These are phyloP conservation scores for Cheirogaleus medius DNA, from an alignment of 2,113 vertebrate species.

Conservation along the genomic window DNA sequence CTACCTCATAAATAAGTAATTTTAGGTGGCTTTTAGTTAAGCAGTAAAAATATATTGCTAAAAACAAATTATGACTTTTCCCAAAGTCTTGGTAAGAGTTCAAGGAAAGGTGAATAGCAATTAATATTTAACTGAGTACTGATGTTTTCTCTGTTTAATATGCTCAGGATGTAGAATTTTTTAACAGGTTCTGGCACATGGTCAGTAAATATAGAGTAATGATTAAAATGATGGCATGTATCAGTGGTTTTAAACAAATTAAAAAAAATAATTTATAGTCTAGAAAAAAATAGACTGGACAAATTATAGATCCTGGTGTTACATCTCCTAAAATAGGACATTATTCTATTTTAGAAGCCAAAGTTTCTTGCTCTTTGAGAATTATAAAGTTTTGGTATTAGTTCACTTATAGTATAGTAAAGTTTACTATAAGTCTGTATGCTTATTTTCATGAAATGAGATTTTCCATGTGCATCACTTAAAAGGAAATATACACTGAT, in stretches of 20 bases:
- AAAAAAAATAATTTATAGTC: neutral
- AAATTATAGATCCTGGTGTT: neutral
- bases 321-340: neutral
- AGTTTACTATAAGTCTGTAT: neutral
- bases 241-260: conserved; percentile 34
- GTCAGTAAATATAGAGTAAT: conserved; percentile 52
- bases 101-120: neutral
- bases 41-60: neutral
- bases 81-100: conserved; percentile 18
- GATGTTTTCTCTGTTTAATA: conserved; percentile 51
- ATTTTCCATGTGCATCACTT: neutral
- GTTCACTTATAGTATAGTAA: neutral
- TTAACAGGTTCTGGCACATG: neutral
- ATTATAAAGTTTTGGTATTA: neutral
- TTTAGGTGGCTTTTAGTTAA: conserved; percentile 45
- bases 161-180: conserved; percentile 22
- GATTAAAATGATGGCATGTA: neutral
- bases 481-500: neutral
- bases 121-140: conserved; percentile 47
- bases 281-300: conserved; percentile 33
- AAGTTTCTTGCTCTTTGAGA: neutral
- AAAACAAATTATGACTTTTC: conserved; percentile 27
- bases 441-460: neutral
- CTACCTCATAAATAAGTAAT: neutral
- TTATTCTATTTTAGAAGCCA: neutral